A percentile compares a stretch with the other conserved stretches of the same genome.
These are phyloP conservation scores for Chaitophorus viminalis DNA, from an alignment of 2,888 invertebrate genomes.

Conservation along the genomic window DNA sequence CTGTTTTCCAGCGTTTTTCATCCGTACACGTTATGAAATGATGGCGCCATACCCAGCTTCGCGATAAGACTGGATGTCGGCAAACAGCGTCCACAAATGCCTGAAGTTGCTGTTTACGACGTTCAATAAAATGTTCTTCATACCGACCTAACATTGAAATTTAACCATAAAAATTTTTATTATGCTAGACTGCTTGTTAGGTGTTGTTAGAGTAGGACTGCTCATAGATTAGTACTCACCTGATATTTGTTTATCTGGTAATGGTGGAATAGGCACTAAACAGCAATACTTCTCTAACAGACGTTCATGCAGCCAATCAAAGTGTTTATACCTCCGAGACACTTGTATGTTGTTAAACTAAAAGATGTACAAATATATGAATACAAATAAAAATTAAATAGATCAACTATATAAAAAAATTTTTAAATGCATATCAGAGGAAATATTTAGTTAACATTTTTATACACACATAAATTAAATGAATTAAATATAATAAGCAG, in stretches of 20 bases:
- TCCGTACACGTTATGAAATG: conserved; percentile 98
- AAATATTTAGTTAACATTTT: no score
- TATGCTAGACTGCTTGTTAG: neutral
- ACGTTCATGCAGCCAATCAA: conserved; percentile 97
- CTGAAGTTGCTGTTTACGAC: conserved; percentile 91
- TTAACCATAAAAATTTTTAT: neutral
- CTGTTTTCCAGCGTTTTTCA: conserved; percentile 96
- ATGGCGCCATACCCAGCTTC: conserved; percentile 87
- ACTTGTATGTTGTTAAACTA: conserved; percentile 91
- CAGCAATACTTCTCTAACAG: conserved; percentile 93
- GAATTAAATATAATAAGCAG: no score
- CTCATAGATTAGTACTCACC: conserved; percentile 67
- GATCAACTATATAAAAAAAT: no score
- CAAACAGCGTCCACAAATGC: conserved; percentile 97
- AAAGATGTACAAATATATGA: conserved; percentile 64
- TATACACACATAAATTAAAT: no score
- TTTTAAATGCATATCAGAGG: no score
- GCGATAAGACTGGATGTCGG: conserved; percentile 92
- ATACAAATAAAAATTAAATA: conserved; percentile 27
- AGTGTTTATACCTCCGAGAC: conserved; percentile 95
- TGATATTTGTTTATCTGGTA: conserved; percentile 98
- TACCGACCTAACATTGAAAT: conserved; percentile 77
- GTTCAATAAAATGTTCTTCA: conserved; percentile 96
- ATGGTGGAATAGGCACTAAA: conserved; percentile 92
- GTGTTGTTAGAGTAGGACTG: no score